Evolutionary conservation across 1,140 invertebrate genomes (phyloP).

Genomic region (Sycobia sp.): DNA sequence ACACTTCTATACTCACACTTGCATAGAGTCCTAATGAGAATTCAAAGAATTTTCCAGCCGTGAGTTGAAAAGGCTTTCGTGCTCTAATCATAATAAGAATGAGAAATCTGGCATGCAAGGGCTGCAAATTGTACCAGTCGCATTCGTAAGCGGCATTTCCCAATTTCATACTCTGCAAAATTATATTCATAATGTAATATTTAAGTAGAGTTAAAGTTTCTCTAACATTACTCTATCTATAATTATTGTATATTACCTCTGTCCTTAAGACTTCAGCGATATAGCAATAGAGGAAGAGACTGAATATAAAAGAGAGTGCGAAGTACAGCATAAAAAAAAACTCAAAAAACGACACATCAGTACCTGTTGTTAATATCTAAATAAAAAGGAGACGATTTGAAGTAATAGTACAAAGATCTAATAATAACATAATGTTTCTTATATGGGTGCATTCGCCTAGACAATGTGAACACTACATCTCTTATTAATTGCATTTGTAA

Average conservation of each 20-base stretch:
- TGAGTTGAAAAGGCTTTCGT: constrained; percentile 42
- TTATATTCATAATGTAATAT: no score
- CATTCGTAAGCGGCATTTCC: constrained; percentile 42
- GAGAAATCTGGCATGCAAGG: constrained; percentile 34
- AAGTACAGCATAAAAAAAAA: constrained; percentile 29
- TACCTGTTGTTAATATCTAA: constrained; percentile 14
- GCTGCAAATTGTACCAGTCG: constrained; percentile 44
- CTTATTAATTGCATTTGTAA: no score
- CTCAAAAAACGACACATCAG: constrained; percentile 18
- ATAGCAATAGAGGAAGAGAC: constrained; percentile 26
- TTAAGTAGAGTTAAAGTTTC: no score
- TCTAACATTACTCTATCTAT: no score
- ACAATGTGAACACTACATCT: no score
- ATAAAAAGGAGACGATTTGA: not conserved
- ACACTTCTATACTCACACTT: constrained; percentile 36
- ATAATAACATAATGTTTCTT: no score
- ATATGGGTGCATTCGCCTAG: no score
- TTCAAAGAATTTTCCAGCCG: constrained; percentile 45
- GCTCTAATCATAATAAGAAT: constrained; percentile 44
- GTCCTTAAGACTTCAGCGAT: constrained; percentile 20
- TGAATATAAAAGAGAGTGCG: constrained; percentile 12
- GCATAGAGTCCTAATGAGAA: constrained; percentile 41
- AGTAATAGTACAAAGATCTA: no score
- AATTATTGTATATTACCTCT: constrained; percentile 9
- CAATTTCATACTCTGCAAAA: constrained; percentile 42